Conservation (phyloP, 2,888 invertebrate species). For the Dolomedes plantarius region DNA sequence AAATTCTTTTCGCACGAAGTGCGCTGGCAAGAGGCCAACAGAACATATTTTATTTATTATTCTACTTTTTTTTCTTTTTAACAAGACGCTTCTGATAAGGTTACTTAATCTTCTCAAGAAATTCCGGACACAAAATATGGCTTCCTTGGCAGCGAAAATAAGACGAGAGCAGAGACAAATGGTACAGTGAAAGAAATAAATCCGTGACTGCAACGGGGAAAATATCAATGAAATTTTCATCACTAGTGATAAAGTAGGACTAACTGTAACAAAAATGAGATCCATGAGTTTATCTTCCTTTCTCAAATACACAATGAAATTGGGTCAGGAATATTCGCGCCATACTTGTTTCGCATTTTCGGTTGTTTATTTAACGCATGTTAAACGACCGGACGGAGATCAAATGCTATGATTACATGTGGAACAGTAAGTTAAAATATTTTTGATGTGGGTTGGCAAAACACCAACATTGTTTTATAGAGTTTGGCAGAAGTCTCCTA, state of each 20-base stretch:
- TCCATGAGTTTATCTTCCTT: background rate
- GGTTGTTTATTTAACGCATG: background rate
- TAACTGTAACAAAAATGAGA: background rate
- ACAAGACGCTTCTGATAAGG: background rate
- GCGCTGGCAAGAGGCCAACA: slow-evolving; percentile 39
- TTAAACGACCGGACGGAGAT: background rate
- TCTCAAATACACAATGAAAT: background rate
- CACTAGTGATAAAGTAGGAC: background rate
- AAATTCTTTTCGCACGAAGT: slow-evolving; percentile 21
- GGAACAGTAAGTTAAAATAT: background rate
- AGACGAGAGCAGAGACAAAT: background rate
- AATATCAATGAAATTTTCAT: background rate
- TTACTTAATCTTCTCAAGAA: slow-evolving; percentile 28
- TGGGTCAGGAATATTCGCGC: slow-evolving; percentile 6
- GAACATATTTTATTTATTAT: background rate
- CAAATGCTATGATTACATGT: background rate
- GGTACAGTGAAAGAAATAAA: background rate
- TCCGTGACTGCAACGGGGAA: background rate
- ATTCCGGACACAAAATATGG: slow-evolving; percentile 36
- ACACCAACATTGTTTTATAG: background rate
- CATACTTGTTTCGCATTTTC: background rate
- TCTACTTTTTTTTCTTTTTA: background rate
- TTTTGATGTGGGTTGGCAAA: background rate
- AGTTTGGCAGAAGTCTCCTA: no score
- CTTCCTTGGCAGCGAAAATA: slow-evolving; percentile 31